Evolutionary conservation across 2,888 invertebrate species (phyloP), one percentile per base, ranked within the genome.

Genomic region (Sphaerophoria rueppellii): DNA sequence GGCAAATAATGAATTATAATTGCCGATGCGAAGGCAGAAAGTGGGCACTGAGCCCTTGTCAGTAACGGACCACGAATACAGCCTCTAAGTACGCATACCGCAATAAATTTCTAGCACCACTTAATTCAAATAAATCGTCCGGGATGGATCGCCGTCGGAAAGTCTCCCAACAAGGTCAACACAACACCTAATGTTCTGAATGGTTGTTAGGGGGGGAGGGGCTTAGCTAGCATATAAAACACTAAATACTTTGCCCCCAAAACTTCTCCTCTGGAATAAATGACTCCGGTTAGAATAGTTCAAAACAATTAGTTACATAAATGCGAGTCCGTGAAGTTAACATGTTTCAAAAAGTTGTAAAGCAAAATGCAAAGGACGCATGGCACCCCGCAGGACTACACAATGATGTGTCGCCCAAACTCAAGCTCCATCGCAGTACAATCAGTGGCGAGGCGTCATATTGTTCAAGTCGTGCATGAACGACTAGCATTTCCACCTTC

Each of bases 211-310:
- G 9, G 11, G 24, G 24, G 24, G 24, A 2, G 24, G 24, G 46
- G 48, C 43, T 52, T 73, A 63, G 57, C 57, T 74, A 48, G 52
- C 2, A 24, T 24, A 69, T 74, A 48, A 71, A 48, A 50, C 74
- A 71, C 55, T 61, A 32, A 24, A n/a, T 34, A 9, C 0, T 2
- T 46, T 24, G 24, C 61, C 34, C 14, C 60, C 63, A 74, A 57
- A 50, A 58, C 73, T 58, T 24, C 4, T 14, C 16, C 46, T 24
- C 69, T 52, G 24, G 71, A 83, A 83, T 80, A 80, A 83, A 83
- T 83, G 80, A 80, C 80, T 80, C 57, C 69, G 83, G 80, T 83
- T 83, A 76, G 83, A 80, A 83, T 83, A 83, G 83, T 83, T 83
- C 75, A 75, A 80, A 83, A 83, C 83, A 80, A 83, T 83, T 83